A percentile compares a stretch with the other conserved stretches of the same genome.
These are phyloP conservation scores for Parascotia fuliginaria DNA, from an alignment of 2,888 invertebrate genomes.

Conservation along the genomic window DNA sequence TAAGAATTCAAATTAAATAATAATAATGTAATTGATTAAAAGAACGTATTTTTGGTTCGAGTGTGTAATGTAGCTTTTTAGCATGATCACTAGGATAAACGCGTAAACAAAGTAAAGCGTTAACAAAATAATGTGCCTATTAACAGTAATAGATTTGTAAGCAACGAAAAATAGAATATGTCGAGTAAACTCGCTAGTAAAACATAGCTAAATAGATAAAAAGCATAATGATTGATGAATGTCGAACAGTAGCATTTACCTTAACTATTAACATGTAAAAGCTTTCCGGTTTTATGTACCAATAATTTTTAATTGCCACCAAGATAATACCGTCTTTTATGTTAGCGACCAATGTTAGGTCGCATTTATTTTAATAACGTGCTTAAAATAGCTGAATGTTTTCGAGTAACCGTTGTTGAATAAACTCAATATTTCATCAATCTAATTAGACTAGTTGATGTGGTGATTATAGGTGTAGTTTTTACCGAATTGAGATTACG, in stretches of 20 bases:
- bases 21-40: no score
- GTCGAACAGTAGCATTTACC: slow-evolving; percentile 43
- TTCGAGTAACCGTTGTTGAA: background rate
- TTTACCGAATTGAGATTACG: no score
- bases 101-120: no score
- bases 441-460: background rate
- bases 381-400: slow-evolving; percentile 1
- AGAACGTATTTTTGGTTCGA: no score
- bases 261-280: slow-evolving; percentile 44
- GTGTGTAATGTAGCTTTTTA: no score
- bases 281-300: slow-evolving; percentile 47
- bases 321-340: slow-evolving; percentile 39
- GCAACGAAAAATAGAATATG: background rate
- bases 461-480: no score
- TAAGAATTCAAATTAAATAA: no score
- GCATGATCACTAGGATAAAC: no score
- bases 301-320: slow-evolving; percentile 45
- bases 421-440: background rate
- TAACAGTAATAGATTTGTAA: background rate
- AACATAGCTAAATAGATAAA: slow-evolving; percentile 9
- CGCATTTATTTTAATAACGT: slow-evolving; percentile 24
- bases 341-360: slow-evolving; percentile 34
- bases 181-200: slow-evolving; percentile 4
- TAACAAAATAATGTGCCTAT: no score
- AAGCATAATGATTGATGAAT: slow-evolving; percentile 47